Conservation (phyloP, 2,888 invertebrate genomes). For the Ceramica pisi region DNA sequence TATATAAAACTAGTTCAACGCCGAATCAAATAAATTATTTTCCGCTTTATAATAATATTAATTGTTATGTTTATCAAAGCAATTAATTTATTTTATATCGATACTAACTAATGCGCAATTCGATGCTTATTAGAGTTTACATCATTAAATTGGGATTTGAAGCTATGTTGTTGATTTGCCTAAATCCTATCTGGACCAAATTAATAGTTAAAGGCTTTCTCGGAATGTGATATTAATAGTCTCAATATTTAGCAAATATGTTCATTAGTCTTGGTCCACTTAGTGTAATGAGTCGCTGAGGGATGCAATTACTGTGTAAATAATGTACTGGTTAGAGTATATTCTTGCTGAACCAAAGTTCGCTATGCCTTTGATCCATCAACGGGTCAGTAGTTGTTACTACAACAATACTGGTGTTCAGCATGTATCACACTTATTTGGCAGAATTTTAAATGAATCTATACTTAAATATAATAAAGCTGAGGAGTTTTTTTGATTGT, state of each 20-base stretch:
- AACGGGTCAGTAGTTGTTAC: conserved; percentile 7
- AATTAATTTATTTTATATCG: conserved; percentile 3
- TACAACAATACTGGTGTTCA: too few species aligned
- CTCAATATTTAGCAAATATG: conserved; percentile 35
- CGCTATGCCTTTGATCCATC: neutral
- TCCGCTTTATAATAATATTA: neutral
- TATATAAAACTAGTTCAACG: neutral
- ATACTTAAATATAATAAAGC: neutral
- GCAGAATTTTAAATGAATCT: neutral
- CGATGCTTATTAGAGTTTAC: conserved; percentile 10
- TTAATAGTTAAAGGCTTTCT: conserved; percentile 29
- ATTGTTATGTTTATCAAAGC: neutral
- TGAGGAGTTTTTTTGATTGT: too few species aligned
- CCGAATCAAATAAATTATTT: neutral
- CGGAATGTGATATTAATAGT: conserved; percentile 45
- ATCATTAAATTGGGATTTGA: conserved; percentile 14
- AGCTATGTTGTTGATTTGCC: neutral
- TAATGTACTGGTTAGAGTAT: conserved; percentile 36
- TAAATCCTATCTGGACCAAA: conserved; percentile 30
- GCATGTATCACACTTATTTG: neutral
- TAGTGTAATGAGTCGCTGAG: conserved; percentile 43
- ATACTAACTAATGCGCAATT: conserved; percentile 8
- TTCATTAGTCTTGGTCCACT: conserved; percentile 47
- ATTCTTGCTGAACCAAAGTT: conserved; percentile 37
- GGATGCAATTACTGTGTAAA: conserved; percentile 35